Percentiles rank a stretch among this genome's conserved stretches.
These are phyloP conservation scores for Melipona beecheii DNA, from an alignment of 2,888 invertebrate species.

Conservation along the genomic window DNA sequence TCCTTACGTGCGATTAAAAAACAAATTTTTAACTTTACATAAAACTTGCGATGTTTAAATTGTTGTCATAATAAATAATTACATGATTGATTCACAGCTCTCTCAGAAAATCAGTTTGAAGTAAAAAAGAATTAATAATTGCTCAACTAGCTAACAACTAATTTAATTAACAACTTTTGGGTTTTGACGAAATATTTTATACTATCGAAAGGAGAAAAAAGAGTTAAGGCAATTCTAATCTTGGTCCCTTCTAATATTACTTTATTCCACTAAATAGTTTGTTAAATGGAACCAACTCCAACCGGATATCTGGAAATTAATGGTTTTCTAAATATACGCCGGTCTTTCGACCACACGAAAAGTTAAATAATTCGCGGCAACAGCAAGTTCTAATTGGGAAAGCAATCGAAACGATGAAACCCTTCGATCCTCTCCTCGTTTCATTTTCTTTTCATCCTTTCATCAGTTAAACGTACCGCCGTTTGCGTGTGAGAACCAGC, in stretches of 20 bases:
- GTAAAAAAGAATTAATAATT: not conserved
- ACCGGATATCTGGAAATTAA: not conserved
- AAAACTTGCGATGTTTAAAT: too few species aligned
- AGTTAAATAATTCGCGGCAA: not conserved
- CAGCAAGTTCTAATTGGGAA: not conserved
- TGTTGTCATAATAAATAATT: too few species aligned
- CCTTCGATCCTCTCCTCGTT: slow-evolving; percentile 27
- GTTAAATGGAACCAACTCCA: not conserved
- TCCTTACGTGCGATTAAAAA: not conserved
- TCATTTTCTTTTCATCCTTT: slow-evolving; percentile 34
- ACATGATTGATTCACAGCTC: too few species aligned
- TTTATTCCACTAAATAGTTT: not conserved
- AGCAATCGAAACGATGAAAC: slow-evolving; percentile 32
- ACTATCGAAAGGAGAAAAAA: not conserved
- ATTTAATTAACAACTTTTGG: not conserved
- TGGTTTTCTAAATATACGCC: not conserved
- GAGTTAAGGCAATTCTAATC: not conserved
- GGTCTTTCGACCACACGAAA: too few species aligned
- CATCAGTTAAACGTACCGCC: slow-evolving; percentile 25
- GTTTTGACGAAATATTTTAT: not conserved
- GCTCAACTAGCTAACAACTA: too few species aligned
- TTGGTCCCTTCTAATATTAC: not conserved
- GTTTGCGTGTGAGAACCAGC: slow-evolving; percentile 54
- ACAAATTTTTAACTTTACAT: too few species aligned
- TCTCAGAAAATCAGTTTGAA: not conserved